Evolutionary conservation across 64 coral and sea anemone species (phyloP), one percentile per base, ranked within the genome.

Genomic region (Porites australiensis): DNA sequence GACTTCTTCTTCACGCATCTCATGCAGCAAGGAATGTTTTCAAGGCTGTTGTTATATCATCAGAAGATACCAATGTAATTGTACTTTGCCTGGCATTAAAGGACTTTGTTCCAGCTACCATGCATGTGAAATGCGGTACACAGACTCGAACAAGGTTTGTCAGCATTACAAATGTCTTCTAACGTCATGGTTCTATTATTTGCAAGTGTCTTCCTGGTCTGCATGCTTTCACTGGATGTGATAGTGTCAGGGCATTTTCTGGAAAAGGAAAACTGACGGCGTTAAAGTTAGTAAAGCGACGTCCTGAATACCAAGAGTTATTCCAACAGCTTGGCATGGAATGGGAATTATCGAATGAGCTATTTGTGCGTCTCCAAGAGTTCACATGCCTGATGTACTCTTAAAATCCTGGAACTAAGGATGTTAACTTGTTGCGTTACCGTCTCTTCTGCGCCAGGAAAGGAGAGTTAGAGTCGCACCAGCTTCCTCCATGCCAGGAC

Each of bases 1-100:
- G 75, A 51, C 51, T 73, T 89, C 50, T 51, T 91, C 60, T 52
- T 59, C 75, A 91, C 77, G 50, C 89, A 91, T 83, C 43, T 54
- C 79, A 92, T 84, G 89, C 90, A 58, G 90, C 80, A 86, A 74
- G 44, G 12, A 86, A 86, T 92, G 82, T 81, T 27, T 47, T n/a
- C 49, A 23, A 5, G 21, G 14, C 10, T 43, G 37, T 87, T 44
- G 57, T 77, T 13, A 79, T 86, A 68, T 83, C n/a, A 65, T 93
- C 83, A 18, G 77, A 73, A 46, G 90, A 92, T 87, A 93, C 45
- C 12, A 75, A 92, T 88, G 84, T 87, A 37, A 64, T 76, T 61
- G 72, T 87, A 5, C 72, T 93, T 54, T 92, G 75, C 50, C 74
- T 93, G 64, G 43, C 91, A 72, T 88, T 93, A 50, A 72, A 78